phyloP scores from a whole-genome alignment of 1,140 invertebrate genomes.

The Drosophila sp. region DNA sequence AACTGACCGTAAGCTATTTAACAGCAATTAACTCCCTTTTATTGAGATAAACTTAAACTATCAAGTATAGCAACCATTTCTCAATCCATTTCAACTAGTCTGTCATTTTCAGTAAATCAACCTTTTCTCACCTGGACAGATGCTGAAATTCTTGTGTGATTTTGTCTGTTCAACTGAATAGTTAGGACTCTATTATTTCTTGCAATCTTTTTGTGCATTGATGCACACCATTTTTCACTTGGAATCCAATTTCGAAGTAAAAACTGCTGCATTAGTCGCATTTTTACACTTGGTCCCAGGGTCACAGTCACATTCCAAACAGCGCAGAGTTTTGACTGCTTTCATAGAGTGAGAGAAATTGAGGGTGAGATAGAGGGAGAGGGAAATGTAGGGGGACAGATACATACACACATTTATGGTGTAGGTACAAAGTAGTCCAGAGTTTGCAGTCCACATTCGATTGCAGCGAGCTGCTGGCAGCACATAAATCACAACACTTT shows the following conservation, averaged over 20 bases:
- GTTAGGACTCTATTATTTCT: conserved; percentile 31
- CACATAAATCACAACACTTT: conserved; percentile 73
- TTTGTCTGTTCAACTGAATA: conserved; percentile 3
- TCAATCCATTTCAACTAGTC: not conserved
- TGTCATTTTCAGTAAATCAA: not conserved
- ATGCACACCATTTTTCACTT: conserved; percentile 23
- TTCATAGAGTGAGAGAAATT: not conserved
- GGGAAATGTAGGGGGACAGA: not conserved
- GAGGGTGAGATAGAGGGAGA: too few species aligned
- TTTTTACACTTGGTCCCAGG: conserved; percentile 46
- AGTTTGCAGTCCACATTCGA: conserved; percentile 30
- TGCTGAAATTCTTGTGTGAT: not conserved
- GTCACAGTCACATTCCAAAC: conserved; percentile 26
- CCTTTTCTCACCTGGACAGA: conserved; percentile 1
- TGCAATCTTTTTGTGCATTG: conserved; percentile 35
- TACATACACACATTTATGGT: conserved; percentile 9
- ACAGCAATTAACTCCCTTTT: not conserved
- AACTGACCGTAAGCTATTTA: not conserved
- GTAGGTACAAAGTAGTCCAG: conserved; percentile 25
- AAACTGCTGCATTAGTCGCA: conserved; percentile 46
- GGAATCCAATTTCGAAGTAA: conserved; percentile 27
- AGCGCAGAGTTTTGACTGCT: conserved; percentile 16
- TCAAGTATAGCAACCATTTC: not conserved
- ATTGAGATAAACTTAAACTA: not conserved
- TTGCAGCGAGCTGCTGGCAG: conserved; percentile 30